A percentile compares a stretch with the other conserved stretches of the same genome.
Evolutionary conservation across 2,888 invertebrate genomes (phyloP).

Genomic region (Nemotelus nigrinus): DNA sequence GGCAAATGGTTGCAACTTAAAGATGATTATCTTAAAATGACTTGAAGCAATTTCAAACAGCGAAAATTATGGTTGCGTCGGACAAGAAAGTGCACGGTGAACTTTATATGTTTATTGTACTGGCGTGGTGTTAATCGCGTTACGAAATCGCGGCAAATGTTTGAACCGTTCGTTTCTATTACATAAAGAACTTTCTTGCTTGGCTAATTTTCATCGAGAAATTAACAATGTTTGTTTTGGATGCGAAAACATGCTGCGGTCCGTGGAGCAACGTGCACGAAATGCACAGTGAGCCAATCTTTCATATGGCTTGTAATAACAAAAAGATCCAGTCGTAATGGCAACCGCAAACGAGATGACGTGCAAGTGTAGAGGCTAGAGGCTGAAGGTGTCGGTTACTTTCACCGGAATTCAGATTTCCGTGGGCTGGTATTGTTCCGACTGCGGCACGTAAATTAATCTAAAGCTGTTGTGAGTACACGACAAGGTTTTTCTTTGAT

Average conservation of each 20-base stretch:
- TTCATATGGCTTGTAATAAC: no score
- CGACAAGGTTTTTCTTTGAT: not conserved
- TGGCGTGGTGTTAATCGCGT: not conserved
- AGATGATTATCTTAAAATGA: no score
- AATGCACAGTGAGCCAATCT: not conserved
- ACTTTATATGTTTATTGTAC: slow-evolving; percentile 11
- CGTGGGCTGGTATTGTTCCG: not conserved
- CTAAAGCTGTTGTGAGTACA: not conserved
- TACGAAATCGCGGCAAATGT: slow-evolving; percentile 5
- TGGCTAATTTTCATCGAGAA: slow-evolving; percentile 12
- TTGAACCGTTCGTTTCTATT: slow-evolving; percentile 16
- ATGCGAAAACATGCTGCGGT: not conserved
- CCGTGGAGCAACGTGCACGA: not conserved
- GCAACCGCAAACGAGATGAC: no score
- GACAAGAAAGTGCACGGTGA: slow-evolving; percentile 14
- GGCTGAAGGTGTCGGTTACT: slow-evolving; percentile 11
- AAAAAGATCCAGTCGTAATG: no score
- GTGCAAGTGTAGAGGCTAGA: not conserved
- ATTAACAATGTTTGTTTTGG: not conserved
- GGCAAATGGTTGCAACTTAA: no score
- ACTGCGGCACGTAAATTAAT: not conserved
- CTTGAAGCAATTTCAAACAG: no score
- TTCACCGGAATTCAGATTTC: slow-evolving; percentile 40
- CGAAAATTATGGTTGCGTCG: not conserved
- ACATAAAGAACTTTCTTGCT: not conserved